Percentiles rank a stretch among this genome's conserved stretches.
These are phyloP conservation scores for Zoroaster sp. DNA, from an alignment of 53 echinoderm and acorn worm genomes.

Conservation along the genomic window DNA sequence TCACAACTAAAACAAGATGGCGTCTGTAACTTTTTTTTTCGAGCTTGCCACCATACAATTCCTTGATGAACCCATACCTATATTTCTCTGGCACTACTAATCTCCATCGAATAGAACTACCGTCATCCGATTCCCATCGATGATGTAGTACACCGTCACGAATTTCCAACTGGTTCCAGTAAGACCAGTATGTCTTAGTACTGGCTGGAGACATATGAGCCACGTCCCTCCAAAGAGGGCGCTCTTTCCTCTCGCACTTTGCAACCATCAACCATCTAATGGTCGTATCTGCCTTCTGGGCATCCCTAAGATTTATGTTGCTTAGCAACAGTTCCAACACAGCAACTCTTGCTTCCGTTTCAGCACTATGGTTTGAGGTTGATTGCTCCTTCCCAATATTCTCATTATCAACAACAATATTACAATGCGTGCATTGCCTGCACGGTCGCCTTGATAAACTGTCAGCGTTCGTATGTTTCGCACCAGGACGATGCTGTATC, in stretches of 20 bases:
- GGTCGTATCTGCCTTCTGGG: slow-evolving; percentile 8
- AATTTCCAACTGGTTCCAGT: slow-evolving; percentile 9
- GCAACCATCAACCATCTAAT: not conserved
- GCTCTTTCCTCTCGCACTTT: not conserved
- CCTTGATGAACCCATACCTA: not conserved
- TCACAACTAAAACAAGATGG: too few relatives aligned
- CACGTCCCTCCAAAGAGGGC: slow-evolving; percentile 25
- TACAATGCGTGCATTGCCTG: slow-evolving; percentile 39
- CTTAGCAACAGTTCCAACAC: not conserved
- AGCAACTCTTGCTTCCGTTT: not conserved
- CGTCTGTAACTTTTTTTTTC: too few relatives aligned
- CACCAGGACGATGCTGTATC: slow-evolving; percentile 44
- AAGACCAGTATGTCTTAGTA: slow-evolving; percentile 25
- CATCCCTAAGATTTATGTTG: not conserved
- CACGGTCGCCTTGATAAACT: slow-evolving; percentile 37
- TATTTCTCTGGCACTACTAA: slow-evolving; percentile 18
- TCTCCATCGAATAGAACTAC: not conserved
- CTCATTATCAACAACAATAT: not conserved
- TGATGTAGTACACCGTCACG: slow-evolving; percentile 17
- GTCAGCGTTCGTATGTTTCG: slow-evolving; percentile 52
- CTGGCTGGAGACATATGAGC: not conserved
- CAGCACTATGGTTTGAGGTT: not conserved
- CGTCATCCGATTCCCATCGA: slow-evolving; percentile 51
- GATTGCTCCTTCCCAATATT: not conserved
- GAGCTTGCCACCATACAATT: slow-evolving; percentile 7